A percentile compares a stretch with the other conserved stretches of the same genome.
These are phyloP conservation scores for Brachyrhaphis roseni DNA, from an alignment of 2,797 vertebrate species.

Conservation along the genomic window DNA sequence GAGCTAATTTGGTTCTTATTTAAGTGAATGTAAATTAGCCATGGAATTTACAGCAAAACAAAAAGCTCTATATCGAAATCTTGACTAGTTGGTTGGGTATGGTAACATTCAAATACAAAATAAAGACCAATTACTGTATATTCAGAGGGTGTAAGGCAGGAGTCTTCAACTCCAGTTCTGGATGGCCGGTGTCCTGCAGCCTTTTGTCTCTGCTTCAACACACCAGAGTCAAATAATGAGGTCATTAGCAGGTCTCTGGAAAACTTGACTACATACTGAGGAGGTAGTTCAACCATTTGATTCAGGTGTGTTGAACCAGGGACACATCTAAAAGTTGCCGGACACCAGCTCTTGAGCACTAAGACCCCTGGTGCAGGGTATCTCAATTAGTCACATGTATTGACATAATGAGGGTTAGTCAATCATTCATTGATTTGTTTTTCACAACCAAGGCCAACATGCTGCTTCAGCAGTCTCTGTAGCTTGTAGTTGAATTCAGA, in stretches of 20 bases:
- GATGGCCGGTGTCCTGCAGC: too few species aligned
- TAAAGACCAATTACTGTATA: not conserved
- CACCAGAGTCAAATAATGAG: too few species aligned
- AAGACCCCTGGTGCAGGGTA: not conserved
- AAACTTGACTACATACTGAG: too few species aligned
- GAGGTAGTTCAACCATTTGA: too few species aligned
- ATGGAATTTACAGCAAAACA: not conserved
- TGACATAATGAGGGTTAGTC: not conserved
- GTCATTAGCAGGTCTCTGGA: too few species aligned
- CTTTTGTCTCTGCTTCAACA: too few species aligned
- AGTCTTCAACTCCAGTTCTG: too few species aligned
- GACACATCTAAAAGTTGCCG: too few species aligned
- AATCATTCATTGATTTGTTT: not conserved
- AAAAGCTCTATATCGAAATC: not conserved
- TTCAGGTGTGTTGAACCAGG: too few species aligned
- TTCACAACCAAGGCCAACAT: not conserved
- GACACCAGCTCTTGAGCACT: too few species aligned
- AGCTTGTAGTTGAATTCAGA: not conserved
- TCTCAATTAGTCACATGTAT: not conserved
- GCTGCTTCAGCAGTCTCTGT: not conserved
- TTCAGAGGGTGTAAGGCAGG: not conserved
- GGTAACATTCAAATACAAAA: not conserved
- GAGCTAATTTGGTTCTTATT: not conserved
- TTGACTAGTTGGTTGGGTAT: not conserved
- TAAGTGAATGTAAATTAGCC: not conserved